Conservation (phyloP, 2,888 invertebrate species). For the Trichopoda pennipes region DNA sequence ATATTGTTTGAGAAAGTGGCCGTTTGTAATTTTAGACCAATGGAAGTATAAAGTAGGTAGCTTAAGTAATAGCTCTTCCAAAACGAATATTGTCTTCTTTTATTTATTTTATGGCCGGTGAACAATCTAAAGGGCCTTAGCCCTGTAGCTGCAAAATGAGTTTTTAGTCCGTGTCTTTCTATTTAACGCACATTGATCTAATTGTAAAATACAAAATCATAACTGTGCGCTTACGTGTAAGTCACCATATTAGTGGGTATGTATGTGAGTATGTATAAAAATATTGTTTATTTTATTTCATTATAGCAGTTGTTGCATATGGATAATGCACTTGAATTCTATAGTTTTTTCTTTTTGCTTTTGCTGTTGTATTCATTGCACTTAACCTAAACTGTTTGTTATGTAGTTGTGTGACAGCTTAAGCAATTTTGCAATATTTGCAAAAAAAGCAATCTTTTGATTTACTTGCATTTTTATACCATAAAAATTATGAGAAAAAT, state of each 20-base stretch:
- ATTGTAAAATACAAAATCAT: constrained; percentile 10
- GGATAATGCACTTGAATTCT: constrained; percentile 65
- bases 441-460: constrained; percentile 71
- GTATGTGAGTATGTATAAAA: constrained; percentile 40
- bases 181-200: constrained; percentile 28
- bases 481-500: constrained; percentile 12
- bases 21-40: too few species aligned
- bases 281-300: constrained; percentile 60
- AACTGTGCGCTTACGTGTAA: constrained; percentile 3
- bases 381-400: constrained; percentile 70
- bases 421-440: constrained; percentile 74
- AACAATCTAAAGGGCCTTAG: too few species aligned
- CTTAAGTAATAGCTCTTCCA: too few species aligned
- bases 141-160: too few species aligned
- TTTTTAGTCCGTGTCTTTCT: constrained; percentile 16
- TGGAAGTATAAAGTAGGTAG: too few species aligned
- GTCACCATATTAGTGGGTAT: too few species aligned
- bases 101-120: too few species aligned
- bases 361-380: constrained; percentile 55
- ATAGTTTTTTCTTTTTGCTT: constrained; percentile 41
- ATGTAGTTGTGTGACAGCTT: constrained; percentile 67
- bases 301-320: constrained; percentile 57
- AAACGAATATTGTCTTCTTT: too few species aligned
- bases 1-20: too few species aligned
- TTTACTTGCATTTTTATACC: constrained; percentile 45